phyloP scores from a whole-genome alignment of 2,797 vertebrate species.

The Poecile montanus region DNA sequence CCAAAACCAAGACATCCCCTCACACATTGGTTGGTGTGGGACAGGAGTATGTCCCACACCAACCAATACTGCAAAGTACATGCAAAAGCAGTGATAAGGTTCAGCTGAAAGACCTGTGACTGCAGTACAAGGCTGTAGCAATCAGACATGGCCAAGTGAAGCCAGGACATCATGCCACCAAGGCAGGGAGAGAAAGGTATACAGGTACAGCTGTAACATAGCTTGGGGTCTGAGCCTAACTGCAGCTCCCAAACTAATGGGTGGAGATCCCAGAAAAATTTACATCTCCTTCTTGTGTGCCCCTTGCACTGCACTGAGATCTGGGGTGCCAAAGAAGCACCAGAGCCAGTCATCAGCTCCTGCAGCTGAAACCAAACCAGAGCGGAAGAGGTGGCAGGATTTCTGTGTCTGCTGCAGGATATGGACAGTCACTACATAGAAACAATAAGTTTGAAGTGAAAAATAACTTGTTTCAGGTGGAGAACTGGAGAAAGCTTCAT shows the following conservation, averaged over 20 bases:
- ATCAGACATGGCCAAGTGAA: not conserved
- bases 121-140: not conserved
- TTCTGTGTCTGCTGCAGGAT: not conserved
- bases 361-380: not conserved
- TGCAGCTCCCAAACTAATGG: not conserved
- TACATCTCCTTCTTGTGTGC: not conserved
- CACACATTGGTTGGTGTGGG: too few species aligned
- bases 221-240: not conserved
- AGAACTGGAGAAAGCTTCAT: not conserved
- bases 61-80: rapidly evolving
- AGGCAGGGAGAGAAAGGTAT: not conserved
- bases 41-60: not conserved
- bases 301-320: too few species aligned
- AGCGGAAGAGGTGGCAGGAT: not conserved
- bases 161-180: not conserved
- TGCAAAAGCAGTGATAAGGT: not conserved
- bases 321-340: not conserved
- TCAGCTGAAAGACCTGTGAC: not conserved
- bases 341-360: rapidly evolving
- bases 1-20: not conserved
- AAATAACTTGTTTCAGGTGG: not conserved
- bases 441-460: not conserved
- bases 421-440: not conserved
- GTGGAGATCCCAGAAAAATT: not conserved
- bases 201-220: rapidly evolving